Base-by-base conservation (phyloP, 2,888 invertebrate genomes). In the Drosophila multiciliata region DNA sequence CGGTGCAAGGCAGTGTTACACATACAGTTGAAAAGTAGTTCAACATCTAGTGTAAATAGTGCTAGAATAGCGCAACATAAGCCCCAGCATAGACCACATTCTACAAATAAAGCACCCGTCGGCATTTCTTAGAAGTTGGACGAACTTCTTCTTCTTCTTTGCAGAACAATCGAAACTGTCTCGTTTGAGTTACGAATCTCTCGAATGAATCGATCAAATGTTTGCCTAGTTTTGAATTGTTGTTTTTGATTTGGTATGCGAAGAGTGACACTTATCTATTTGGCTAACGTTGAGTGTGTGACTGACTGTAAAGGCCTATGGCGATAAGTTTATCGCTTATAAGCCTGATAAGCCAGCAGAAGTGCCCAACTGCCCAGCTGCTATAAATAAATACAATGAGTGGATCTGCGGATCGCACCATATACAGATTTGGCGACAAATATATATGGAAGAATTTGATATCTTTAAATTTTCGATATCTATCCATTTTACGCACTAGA, bases 191-290 rank as follows among this genome's bases (percentile, higher is more conserved):
- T 73, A 70, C 52, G 52, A 57, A 70, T 70, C 60, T 65, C 26
- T 33, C 17, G 26, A 38, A 26, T 58, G 17, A 35, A 1, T 33
- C 48, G 45, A 45, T 65, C 45, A 59, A 49, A 32, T 42, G 61
- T 53, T 42, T 75, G 68, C 42, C 65, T 70, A 64, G 73, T 63
- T 68, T 62, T 59, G 11, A 68, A 29, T 48, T 45, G 55, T 63
- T 57, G 32, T 53, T 63, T 42, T 54, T 64, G 54, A 63, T 65
- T 66, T 60, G 66, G 66, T 78, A 53, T 66, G 59, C 64, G 52
- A 68, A 66, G 87, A 82, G 73, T 88, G 89, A 83, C 85, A 88
- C 87, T 87, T 89, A 89, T 86, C 86, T 87, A 50, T 76, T 78
- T 66, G 66, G 69, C 75, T 75, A 78, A 76, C 57, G 63, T 63